phyloP scores from a whole-genome alignment of 2,797 vertebrate genomes.

The Lacerta agilis region DNA sequence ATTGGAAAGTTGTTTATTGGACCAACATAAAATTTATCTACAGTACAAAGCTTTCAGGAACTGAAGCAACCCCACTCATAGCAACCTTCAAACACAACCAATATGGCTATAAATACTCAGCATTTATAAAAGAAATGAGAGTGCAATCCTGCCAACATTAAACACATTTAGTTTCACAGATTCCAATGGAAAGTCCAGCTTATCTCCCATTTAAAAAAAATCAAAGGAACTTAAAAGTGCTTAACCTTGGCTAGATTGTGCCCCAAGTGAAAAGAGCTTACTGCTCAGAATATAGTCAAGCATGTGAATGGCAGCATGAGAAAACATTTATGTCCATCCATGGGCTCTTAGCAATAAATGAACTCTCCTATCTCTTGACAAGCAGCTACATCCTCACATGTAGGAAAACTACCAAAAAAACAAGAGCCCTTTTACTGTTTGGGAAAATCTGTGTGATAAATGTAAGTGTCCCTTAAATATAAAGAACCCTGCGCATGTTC shows the following conservation, averaged over 20 bases:
- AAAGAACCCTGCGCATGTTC: slow-evolving; percentile 12
- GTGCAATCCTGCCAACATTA: slow-evolving; percentile 26
- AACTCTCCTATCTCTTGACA: not conserved
- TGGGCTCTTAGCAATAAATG: slow-evolving; percentile 38
- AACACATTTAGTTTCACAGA: slow-evolving; percentile 14
- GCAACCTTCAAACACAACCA: slow-evolving; percentile 31
- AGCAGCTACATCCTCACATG: not conserved
- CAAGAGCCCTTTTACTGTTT: slow-evolving; percentile 22
- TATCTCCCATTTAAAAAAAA: slow-evolving; percentile 4
- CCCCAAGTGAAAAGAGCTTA: not conserved
- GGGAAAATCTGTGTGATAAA: not conserved
- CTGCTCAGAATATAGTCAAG: slow-evolving; percentile 22
- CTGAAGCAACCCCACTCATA: slow-evolving; percentile 43
- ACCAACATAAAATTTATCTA: slow-evolving; percentile 44
- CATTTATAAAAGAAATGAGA: slow-evolving; percentile 22
- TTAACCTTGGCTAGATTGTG: slow-evolving; percentile 30
- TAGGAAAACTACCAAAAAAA: slow-evolving; percentile 11
- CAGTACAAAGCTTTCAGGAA: slow-evolving; percentile 31
- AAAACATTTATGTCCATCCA: slow-evolving; percentile 18
- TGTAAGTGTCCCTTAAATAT: not conserved
- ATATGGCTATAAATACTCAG: slow-evolving; percentile 47
- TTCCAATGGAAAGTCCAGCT: slow-evolving; percentile 22
- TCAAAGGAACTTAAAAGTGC: not conserved
- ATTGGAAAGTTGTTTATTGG: slow-evolving; percentile 61
- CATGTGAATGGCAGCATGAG: slow-evolving; percentile 39